phyloP scores from a whole-genome alignment of 2,888 invertebrate genomes.

The Axea sp. region DNA sequence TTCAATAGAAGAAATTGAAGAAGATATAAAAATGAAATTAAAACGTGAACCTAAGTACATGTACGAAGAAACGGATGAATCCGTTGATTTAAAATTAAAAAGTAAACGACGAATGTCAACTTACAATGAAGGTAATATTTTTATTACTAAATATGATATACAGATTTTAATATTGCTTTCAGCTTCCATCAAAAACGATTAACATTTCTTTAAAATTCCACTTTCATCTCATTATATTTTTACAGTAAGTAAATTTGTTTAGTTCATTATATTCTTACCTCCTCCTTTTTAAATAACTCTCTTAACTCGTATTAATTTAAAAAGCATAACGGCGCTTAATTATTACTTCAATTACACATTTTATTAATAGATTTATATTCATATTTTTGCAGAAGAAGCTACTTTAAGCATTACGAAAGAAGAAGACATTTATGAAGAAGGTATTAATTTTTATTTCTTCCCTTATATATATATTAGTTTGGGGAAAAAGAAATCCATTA shows the following conservation, averaged over 20 bases:
- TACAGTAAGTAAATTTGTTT: no score
- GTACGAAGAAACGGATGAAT: slow-evolving; percentile 82
- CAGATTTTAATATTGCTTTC: slow-evolving; percentile 65
- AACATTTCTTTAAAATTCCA: slow-evolving; percentile 11
- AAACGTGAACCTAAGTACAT: slow-evolving; percentile 79
- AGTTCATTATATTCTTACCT: no score
- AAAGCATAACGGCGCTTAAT: slow-evolving; percentile 76
- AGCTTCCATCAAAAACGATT: slow-evolving; percentile 63
- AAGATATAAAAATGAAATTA: slow-evolving; percentile 78
- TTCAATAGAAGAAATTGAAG: slow-evolving; percentile 81
- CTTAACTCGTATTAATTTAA: slow-evolving; percentile 34
- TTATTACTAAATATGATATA: slow-evolving; percentile 27
- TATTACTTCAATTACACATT: slow-evolving; percentile 18
- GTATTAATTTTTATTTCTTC: no score
- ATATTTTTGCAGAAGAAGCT: slow-evolving; percentile 84
- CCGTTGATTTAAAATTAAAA: slow-evolving; percentile 86
- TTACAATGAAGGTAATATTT: slow-evolving; percentile 85
- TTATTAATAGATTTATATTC: slow-evolving; percentile 5
- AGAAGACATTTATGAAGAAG: slow-evolving; percentile 83
- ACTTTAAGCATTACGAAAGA: slow-evolving; percentile 86
- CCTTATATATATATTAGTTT: no score
- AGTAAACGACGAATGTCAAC: slow-evolving; percentile 84
- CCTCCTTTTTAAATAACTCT: slow-evolving; percentile 63
- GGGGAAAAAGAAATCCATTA: no score
- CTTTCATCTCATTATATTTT: slow-evolving; percentile 6